Evolutionary conservation across 2,797 vertebrate species (phyloP).

Genomic region (Notolepis coatsorum): DNA sequence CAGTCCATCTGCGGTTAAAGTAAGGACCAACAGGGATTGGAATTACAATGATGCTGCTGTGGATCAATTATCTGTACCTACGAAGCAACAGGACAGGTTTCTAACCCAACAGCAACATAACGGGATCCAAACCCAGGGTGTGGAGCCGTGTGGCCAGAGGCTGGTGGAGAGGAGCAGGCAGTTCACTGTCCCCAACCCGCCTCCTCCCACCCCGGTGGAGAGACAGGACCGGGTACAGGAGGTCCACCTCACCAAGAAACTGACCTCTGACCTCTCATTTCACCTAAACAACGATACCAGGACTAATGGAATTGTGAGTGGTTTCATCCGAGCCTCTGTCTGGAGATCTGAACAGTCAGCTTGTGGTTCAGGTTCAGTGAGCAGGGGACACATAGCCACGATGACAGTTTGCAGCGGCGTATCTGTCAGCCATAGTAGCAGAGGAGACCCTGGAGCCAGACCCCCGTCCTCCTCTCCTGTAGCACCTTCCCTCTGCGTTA

Average conservation of each 20-base stretch:
- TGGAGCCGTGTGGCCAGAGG: neutral
- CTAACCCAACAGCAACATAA: neutral
- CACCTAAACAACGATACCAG: conserved; percentile 16
- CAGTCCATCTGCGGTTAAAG: neutral
- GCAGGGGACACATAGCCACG: conserved; percentile 4
- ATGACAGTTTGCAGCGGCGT: conserved; percentile 31
- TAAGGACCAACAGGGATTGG: neutral
- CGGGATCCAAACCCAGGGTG: conserved; percentile 15
- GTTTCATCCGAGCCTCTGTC: conserved; percentile 2
- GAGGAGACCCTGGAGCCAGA: conserved; percentile 13
- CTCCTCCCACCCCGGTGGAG: neutral
- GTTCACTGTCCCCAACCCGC: conserved; percentile 18
- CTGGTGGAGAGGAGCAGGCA: conserved; percentile 25
- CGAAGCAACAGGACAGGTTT: neutral
- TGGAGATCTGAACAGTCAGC: neutral
- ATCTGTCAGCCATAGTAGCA: neutral
- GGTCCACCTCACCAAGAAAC: conserved; percentile 61
- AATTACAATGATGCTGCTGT: neutral
- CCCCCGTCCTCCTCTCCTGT: conserved; percentile 38
- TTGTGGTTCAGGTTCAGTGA: conserved; percentile 25
- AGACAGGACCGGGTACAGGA: conserved; percentile 28
- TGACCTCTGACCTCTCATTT: conserved; percentile 26
- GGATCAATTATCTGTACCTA: conserved; percentile 35
- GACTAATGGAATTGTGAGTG: neutral
- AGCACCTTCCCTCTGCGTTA: conserved; percentile 67